phyloP scores from a whole-genome alignment of 2,113 vertebrate species.

The Tetrax tetrax region DNA sequence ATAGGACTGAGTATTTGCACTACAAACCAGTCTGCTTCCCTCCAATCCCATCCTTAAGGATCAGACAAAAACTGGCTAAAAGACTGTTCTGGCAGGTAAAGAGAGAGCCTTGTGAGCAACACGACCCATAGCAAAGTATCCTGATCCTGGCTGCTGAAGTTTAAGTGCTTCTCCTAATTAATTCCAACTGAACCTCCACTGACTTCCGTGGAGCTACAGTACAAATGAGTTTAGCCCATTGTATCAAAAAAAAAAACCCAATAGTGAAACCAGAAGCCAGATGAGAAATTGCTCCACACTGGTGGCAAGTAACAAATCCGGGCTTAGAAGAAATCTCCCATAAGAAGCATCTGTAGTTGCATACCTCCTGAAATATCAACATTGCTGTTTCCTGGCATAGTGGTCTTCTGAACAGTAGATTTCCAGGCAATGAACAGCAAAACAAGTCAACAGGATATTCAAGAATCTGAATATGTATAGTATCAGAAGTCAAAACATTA shows the following conservation, averaged over 20 bases:
- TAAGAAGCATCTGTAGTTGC: background rate
- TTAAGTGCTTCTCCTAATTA: background rate
- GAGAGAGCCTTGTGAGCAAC: background rate
- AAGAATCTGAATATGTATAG: background rate
- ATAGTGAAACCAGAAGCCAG: background rate
- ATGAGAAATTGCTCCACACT: background rate
- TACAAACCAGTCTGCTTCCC: background rate
- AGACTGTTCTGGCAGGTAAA: background rate
- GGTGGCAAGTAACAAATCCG: background rate
- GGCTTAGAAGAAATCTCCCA: background rate
- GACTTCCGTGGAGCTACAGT: background rate
- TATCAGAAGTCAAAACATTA: background rate
- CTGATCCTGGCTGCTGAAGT: background rate
- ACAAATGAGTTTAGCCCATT: background rate
- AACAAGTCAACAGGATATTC: background rate
- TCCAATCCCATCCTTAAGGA: background rate
- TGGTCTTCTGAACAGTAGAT: background rate
- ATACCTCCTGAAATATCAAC: background rate
- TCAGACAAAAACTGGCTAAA: background rate
- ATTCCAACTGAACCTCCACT: background rate
- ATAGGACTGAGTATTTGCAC: background rate
- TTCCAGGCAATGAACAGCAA: background rate
- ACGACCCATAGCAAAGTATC: background rate
- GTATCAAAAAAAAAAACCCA: background rate
- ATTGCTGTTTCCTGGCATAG: background rate